These are phyloP conservation scores for Phasianus colchicus DNA, from an alignment of 2,113 vertebrate species.

Conservation along the genomic window DNA sequence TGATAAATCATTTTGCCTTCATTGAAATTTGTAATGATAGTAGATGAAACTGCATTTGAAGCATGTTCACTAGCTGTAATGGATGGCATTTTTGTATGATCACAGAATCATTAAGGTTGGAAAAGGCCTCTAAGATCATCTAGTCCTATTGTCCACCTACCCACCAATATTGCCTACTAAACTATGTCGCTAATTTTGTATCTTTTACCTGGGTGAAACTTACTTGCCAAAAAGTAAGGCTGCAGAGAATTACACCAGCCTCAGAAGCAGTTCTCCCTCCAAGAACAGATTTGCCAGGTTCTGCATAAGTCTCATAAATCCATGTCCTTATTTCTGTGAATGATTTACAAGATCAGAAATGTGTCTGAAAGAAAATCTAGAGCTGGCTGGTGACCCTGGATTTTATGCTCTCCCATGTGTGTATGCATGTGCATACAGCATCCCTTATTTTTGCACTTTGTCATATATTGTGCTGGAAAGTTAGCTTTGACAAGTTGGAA, in stretches of 20 bases:
- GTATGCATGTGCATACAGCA: not conserved
- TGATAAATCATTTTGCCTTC: not conserved
- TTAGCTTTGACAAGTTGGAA: conserved; percentile 21
- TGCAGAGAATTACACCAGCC: not conserved
- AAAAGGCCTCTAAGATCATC: too few relatives aligned
- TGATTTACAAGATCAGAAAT: not conserved
- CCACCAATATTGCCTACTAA: too few relatives aligned
- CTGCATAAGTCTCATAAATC: not conserved
- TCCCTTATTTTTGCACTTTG: not conserved
- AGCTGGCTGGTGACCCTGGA: not conserved
- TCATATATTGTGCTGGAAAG: not conserved
- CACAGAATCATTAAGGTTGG: too few relatives aligned
- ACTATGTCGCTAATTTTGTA: not conserved
- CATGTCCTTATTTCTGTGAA: not conserved
- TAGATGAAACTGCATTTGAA: not conserved
- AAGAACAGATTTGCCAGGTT: not conserved
- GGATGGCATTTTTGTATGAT: too few relatives aligned
- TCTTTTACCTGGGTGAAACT: not conserved
- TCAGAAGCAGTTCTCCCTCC: not conserved
- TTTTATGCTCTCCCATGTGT: not conserved
- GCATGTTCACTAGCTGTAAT: too few relatives aligned
- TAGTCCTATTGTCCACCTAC: too few relatives aligned
- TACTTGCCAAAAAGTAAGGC: not conserved
- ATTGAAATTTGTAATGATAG: not conserved
- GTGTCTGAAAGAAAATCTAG: not conserved